Evolutionary conservation across 2,113 vertebrate species (phyloP), one percentile per base, ranked within the genome.

Genomic region (Cyrtonyx montezumae): DNA sequence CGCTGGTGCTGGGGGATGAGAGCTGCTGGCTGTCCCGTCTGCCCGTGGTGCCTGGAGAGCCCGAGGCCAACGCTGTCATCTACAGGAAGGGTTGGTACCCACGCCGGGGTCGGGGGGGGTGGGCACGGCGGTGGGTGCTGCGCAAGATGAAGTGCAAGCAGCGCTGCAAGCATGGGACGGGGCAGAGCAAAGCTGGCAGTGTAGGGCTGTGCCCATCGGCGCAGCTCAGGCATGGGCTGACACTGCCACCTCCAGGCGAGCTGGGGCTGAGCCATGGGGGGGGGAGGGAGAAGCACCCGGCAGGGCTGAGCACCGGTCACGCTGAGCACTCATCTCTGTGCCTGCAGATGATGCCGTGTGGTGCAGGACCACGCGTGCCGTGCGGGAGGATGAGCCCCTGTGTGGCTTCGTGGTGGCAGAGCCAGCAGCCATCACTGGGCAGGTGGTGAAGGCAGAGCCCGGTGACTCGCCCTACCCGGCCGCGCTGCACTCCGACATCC

Each of bases 1-100:
- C 97, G 16, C 91, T 99, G 91, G 93, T 98, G 84, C 98, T 98
- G 97, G 98, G 98, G 40, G 98, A 99, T 1, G 96, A 98, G 63
- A 91, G 94, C 69, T 99, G 98, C 97, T 99, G 99, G 99, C 97
- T 99, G 36, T 96, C 83, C 56, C 95, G 36, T 7, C 97, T 99
- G 79, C 97, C 98, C 15, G 95, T 97, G 65, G 97, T 98, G 75
- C 94, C 94, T 1, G 96, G 94, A 13, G 70, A 97, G 88, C 92
- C 96, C 0, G 96, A 98, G 1, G 98, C 98, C 91, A 99, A 99
- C 89, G 90, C 97, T 0, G 98, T 97, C 78, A 97, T 99, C 97
- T 99, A 98, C 98, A 98, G 98, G 95, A 98, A 97, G 96, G 98
- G 99, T 99, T 37, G 61, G 98, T 96, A 63, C 61, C 59, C 40